Evolutionary conservation across 2,888 invertebrate species (phyloP).

Genomic region (Orthosia gracilis): DNA sequence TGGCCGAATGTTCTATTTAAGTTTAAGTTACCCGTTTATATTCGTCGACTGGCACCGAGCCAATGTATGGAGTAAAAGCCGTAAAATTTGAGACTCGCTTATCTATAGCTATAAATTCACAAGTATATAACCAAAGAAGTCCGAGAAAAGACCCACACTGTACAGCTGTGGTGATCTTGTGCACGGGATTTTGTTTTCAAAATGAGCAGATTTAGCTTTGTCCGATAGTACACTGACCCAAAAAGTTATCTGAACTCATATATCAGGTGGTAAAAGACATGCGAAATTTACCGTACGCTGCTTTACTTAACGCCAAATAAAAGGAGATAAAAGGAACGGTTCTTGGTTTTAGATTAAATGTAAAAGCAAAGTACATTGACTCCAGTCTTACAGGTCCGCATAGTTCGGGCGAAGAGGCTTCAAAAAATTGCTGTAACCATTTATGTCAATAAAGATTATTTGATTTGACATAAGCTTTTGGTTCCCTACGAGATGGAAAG

Average conservation of each 20-base stretch:
- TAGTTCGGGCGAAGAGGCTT: too few species aligned
- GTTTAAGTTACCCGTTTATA: slow-evolving; percentile 70
- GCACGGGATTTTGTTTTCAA: too few species aligned
- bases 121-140: slow-evolving; percentile 50
- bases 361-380: slow-evolving; percentile 20
- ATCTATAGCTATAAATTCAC: slow-evolving; percentile 57
- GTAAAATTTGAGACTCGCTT: slow-evolving; percentile 63
- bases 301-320: slow-evolving; percentile 50
- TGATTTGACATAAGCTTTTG: slow-evolving; percentile 5
- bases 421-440: too few species aligned
- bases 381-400: too few species aligned
- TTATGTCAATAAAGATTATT: too few species aligned
- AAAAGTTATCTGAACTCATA: slow-evolving; percentile 57
- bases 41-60: slow-evolving; percentile 67
- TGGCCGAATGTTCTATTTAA: slow-evolving; percentile 64
- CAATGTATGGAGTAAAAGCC: slow-evolving; percentile 64
- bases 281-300: slow-evolving; percentile 46
- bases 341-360: slow-evolving; percentile 39
- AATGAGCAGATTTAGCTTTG: too few species aligned
- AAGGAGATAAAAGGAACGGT: slow-evolving; percentile 48
- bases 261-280: slow-evolving; percentile 47
- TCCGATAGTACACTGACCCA: slow-evolving; percentile 62
- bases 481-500: neutral
- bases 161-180: too few species aligned
- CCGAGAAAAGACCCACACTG: slow-evolving; percentile 46